Percentiles rank a stretch among this genome's conserved stretches.
Conservation (phyloP, 1,140 invertebrate genomes). For the Microplitis demolitor region DNA sequence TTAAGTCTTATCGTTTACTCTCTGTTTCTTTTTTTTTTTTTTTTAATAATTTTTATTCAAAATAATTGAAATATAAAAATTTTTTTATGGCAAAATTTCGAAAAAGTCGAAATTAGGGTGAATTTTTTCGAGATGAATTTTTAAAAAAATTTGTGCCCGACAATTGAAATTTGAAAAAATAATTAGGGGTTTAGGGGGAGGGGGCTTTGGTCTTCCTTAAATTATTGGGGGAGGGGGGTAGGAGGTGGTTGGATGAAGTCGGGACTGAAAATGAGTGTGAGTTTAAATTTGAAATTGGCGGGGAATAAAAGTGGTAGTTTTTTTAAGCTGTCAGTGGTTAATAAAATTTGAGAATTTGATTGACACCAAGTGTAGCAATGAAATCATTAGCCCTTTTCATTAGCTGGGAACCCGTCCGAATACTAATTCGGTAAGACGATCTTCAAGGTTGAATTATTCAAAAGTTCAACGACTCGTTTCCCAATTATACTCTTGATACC, state of each 20-base stretch:
- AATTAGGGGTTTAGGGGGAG: no score
- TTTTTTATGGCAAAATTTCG: no score
- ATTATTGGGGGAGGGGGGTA: no score
- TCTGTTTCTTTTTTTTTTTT: no score
- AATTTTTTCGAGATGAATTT: no score
- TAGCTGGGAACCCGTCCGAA: not conserved
- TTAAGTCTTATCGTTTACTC: constrained; percentile 20
- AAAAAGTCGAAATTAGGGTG: no score
- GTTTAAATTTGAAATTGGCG: not conserved
- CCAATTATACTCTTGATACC: not conserved
- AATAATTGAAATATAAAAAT: no score
- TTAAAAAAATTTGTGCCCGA: no score
- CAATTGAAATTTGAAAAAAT: no score
- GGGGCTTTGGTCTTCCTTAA: no score
- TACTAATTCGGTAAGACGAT: not conserved
- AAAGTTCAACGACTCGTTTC: not conserved
- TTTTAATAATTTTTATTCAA: no score
- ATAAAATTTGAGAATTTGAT: not conserved
- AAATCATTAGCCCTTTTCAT: not conserved
- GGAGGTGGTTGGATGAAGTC: no score
- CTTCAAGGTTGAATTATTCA: not conserved
- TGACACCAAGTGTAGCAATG: not conserved
- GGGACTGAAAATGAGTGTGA: not conserved
- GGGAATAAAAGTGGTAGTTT: not conserved
- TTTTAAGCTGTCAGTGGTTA: not conserved